Evolutionary conservation across 2,113 vertebrate genomes (phyloP).

Genomic region (Crotalus horridus): DNA sequence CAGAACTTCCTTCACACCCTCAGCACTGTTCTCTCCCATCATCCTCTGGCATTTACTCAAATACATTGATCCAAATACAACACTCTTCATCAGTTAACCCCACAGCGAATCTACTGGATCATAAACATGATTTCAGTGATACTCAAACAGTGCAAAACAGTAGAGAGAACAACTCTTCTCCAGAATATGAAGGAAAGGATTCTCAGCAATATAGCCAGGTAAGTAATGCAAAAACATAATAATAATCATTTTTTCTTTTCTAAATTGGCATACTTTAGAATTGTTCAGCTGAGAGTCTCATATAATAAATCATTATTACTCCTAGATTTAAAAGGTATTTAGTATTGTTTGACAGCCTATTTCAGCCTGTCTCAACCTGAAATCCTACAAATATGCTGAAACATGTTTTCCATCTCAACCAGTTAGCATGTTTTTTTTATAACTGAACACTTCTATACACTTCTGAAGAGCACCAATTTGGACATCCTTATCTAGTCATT

Average conservation of each 20-base stretch:
- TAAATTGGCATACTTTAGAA: background rate
- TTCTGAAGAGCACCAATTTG: background rate
- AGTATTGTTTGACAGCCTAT: background rate
- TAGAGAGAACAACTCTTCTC: background rate
- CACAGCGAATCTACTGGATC: background rate
- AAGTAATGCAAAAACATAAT: constrained; percentile 37
- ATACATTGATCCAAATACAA: constrained; percentile 27
- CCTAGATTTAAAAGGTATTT: background rate
- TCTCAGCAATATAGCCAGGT: constrained; percentile 22
- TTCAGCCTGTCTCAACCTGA: background rate
- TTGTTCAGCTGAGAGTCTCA: background rate
- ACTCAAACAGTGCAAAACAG: background rate
- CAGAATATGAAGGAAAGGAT: background rate
- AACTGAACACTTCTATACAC: background rate
- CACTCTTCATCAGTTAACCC: background rate
- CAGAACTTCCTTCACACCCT: constrained; percentile 20
- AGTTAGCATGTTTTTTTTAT: background rate
- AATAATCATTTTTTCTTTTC: background rate
- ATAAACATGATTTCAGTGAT: background rate
- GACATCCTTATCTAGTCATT: background rate
- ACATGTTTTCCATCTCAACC: too few species aligned
- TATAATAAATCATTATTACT: background rate
- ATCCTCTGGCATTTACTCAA: constrained; percentile 17
- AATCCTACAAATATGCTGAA: background rate
- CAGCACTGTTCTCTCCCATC: background rate